Base-by-base conservation (phyloP, 1,140 invertebrate genomes). In the Choristoneura fumiferana region DNA sequence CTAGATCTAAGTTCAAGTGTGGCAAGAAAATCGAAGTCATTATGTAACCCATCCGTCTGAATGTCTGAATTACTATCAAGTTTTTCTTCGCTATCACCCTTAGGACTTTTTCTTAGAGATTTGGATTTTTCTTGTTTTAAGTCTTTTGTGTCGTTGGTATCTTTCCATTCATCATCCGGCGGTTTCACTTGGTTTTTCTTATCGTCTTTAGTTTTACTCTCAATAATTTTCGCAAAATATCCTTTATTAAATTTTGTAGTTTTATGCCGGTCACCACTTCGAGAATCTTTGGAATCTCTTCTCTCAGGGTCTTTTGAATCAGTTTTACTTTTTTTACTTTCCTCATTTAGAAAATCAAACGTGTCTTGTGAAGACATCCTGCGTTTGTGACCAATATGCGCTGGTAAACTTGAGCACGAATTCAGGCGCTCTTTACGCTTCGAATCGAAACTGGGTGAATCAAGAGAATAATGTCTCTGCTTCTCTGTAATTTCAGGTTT, bases 281-380 rank as follows among this genome's bases (percentile, higher is more conserved):
- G 80, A 4, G 84, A 87, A 73, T 96, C 95, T 85, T 95, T 95
- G 39, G 94, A 95, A 69, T 95, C 94, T 34, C 94, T 90, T 22
- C 94, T 88, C 69, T 94, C 93, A 13, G 81, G 70, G 15, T 86
- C 58, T 74, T 91, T 92, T 60, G 90, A 78, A 65, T 90, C 90
- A 57, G 93, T 91, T 73, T 94, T 95, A 64, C 92, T 91, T 58
- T 94, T 93, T 70, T 96, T 96, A 0, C 86, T 81, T 14, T 95
- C 93, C 65, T 96, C 95, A 34, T 92, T 91, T 0, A 87, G 58
- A 35, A 90, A 90, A 39, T 94, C 93, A 35, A 92, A 75, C 72
- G 90, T 92, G 60, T 96, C 95, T 72, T 96, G 94, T 0, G 94
- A 95, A 45, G 95, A 95, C 58, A 95, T 92, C 53, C 95, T 91